A percentile compares a stretch with the other conserved stretches of the same genome.
phyloP scores from a whole-genome alignment of 2,797 vertebrate genomes.

The Buceros bicornis region DNA sequence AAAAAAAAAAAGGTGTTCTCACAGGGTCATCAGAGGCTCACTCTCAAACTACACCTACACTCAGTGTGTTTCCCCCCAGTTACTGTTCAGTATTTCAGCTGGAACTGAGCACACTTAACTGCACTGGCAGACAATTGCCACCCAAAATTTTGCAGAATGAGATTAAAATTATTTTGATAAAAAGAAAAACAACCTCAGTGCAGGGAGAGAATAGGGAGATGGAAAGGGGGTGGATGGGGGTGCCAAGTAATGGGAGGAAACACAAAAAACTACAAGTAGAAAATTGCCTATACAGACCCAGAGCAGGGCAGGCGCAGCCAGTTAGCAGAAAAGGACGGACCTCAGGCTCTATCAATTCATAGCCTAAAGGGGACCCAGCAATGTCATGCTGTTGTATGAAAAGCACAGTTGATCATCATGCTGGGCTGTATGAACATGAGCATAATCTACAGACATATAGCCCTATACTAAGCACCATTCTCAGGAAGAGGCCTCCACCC shows the following conservation, averaged over 20 bases:
- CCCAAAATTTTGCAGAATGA: background rate
- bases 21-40: background rate
- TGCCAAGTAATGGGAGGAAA: background rate
- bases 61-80: fast-evolving
- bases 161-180: background rate
- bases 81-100: background rate
- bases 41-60: background rate
- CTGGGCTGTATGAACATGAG: background rate
- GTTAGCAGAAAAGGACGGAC: background rate
- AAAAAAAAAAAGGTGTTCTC: background rate
- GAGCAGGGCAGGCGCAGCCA: background rate
- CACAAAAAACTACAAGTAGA: background rate
- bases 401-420: background rate
- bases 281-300: background rate
- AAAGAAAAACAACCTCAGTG: background rate
- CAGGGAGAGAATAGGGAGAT: background rate
- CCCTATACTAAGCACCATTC: background rate
- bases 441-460: background rate
- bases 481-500: background rate
- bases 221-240: background rate
- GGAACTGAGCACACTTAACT: background rate
- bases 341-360: background rate
- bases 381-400: background rate
- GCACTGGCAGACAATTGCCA: background rate
- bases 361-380: background rate